Percentiles rank a stretch among this genome's conserved stretches.
Evolutionary conservation across 2,888 invertebrate species (phyloP).

Genomic region (Eretmocerus hayati): DNA sequence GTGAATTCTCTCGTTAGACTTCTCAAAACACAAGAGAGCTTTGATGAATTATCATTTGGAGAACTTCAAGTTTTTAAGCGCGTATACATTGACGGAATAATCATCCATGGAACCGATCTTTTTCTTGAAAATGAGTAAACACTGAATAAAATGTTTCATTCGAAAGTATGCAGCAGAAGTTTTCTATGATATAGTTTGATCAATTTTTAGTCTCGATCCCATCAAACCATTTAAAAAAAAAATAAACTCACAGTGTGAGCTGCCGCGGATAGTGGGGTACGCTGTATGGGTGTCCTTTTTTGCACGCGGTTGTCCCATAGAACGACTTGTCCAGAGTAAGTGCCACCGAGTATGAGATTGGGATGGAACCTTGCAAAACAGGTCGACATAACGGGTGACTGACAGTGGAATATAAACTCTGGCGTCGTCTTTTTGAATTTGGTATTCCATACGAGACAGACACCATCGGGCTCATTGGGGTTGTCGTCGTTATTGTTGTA

Average conservation of each 20-base stretch:
- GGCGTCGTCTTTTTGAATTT: constrained; percentile 96
- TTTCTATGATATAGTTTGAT: no score
- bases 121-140: no score
- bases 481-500: constrained; percentile 92
- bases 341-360: constrained; percentile 94
- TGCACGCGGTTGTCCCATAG: constrained; percentile 98
- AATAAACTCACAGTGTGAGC: constrained; percentile 86
- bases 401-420: constrained; percentile 95
- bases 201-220: no score
- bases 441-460: constrained; percentile 96
- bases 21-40: no score
- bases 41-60: no score
- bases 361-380: constrained; percentile 96
- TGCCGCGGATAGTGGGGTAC: constrained; percentile 90
- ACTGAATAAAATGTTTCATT: no score
- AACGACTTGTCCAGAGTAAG: constrained; percentile 98
- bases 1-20: no score
- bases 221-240: no score
- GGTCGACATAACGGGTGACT: constrained; percentile 93
- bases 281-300: constrained; percentile 94
- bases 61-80: no score
- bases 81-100: no score
- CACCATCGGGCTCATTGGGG: constrained; percentile 97
- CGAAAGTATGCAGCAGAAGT: no score
- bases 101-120: no score